Base-by-base conservation (phyloP, 2,113 vertebrate species). In the Lasiurus borealis region DNA sequence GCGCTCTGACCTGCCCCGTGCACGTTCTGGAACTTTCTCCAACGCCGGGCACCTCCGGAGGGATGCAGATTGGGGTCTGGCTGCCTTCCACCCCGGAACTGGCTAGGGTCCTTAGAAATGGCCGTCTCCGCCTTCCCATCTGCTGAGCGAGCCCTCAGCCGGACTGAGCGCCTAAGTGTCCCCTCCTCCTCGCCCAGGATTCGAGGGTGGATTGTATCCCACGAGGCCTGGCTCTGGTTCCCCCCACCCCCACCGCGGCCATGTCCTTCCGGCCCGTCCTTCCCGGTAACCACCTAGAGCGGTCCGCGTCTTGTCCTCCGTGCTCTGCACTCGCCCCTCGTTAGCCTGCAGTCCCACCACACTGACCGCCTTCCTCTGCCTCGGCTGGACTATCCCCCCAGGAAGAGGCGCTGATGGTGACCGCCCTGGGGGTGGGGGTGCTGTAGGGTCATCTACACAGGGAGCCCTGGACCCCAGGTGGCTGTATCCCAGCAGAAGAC, bases 291-390 rank as follows among this genome's bases (percentile, higher is more conserved):
- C 23, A 10, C 21, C 13, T 10, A 1, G 0, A 27, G 29, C 15
- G 66, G 13, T 16, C 36, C 5, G 7, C 31, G 2, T 7, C 48
- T 57, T 31, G 44, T 3, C 16, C 19, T 54, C 2, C 15, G 0
- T 23, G 2, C 5, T 25, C 27, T 11, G 7, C 15, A 10, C 40
- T 71, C 3, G 2, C 64, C 59, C 2, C 11, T n/a, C 54, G 1
- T n/a, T 66, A 34, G 27, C 13, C 36, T 16, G 15, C 11, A 48
- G 12, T n/a, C 62, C 72, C 3, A 19, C 18, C 27, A 25, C 15
- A 68, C 44, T 21, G 23, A 36, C 9, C 12, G 23, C 15, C 50
- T 48, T 10, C 50, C 14, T 11, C 34, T n/a, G n/a, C n/a, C n/a
- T n/a, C n/a, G n/a, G n/a, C n/a, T 1, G 4, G 2, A 27, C 18